These are phyloP conservation scores for Drosophila auraria DNA, from an alignment of 1,140 invertebrate species.

Conservation along the genomic window DNA sequence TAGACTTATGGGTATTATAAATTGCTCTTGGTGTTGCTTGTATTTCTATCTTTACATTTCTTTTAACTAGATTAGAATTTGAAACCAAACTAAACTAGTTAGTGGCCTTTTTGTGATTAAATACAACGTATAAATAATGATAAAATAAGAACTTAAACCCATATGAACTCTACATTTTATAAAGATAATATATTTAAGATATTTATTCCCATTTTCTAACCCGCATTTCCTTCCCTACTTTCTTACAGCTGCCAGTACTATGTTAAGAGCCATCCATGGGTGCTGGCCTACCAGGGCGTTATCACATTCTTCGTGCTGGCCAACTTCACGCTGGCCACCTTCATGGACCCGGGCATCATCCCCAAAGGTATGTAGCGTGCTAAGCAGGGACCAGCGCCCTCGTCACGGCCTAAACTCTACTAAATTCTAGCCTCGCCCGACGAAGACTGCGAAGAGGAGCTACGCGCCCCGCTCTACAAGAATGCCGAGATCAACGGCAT, in stretches of 20 bases:
- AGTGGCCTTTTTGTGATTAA: too few species aligned
- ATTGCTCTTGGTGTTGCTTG: neutral
- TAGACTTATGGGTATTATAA: neutral
- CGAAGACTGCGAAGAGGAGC: conserved; percentile 98
- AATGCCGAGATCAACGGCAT: conserved; percentile 99
- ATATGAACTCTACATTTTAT: too few species aligned
- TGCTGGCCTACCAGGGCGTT: conserved; percentile 96
- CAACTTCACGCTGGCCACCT: conserved; percentile 99
- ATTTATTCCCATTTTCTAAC: too few species aligned
- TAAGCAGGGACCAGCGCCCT: conserved; percentile 49
- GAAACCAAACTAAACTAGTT: too few species aligned
- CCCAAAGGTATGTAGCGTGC: conserved; percentile 93
- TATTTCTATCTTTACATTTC: neutral
- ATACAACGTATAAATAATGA: too few species aligned
- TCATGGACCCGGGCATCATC: conserved; percentile 99
- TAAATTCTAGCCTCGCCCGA: conserved; percentile 93
- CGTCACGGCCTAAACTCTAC: conserved; percentile 72
- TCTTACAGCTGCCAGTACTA: conserved; percentile 94
- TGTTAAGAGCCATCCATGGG: conserved; percentile 92
- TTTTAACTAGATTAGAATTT: too few species aligned
- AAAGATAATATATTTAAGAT: too few species aligned
- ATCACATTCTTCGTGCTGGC: conserved; percentile 98
- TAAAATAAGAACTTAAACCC: too few species aligned
- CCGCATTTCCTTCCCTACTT: conserved; percentile 19
- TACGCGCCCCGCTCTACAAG: conserved; percentile 98